Conservation (phyloP, 2,797 vertebrate genomes). For the Cephalopachus bancanus region DNA sequence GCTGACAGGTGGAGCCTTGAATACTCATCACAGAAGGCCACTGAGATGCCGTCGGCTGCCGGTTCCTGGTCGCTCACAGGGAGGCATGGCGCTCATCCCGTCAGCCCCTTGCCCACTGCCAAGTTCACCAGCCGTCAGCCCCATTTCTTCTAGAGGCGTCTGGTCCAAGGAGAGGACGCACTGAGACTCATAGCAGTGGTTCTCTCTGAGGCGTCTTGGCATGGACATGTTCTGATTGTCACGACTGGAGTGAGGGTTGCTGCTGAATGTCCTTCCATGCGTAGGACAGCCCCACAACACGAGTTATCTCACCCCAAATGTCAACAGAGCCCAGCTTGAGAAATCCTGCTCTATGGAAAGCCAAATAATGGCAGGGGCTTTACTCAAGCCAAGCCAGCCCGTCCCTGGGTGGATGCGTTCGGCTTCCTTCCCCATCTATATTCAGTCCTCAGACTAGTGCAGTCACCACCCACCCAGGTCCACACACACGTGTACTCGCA, state of each 20-base stretch:
- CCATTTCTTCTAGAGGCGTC: not conserved
- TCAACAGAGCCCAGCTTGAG: not conserved
- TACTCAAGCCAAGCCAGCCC: not conserved
- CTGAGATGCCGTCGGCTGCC: accelerated
- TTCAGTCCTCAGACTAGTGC: not conserved
- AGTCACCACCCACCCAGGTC: accelerated
- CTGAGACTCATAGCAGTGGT: not conserved
- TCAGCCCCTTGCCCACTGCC: not conserved
- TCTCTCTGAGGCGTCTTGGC: not conserved
- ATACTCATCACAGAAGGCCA: not conserved
- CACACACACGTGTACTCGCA: accelerated
- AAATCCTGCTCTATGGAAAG: accelerated
- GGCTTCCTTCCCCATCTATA: accelerated
- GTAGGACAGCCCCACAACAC: not conserved
- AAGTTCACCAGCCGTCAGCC: accelerated
- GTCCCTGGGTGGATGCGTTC: accelerated
- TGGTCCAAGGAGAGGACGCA: not conserved
- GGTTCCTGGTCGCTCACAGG: not conserved
- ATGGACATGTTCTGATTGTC: not conserved
- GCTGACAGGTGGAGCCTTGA: not conserved
- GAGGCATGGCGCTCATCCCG: accelerated
- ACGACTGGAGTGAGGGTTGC: not conserved
- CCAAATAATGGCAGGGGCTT: not conserved
- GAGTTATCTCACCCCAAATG: not conserved
- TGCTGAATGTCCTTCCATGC: not conserved